Evolutionary conservation across 2,888 invertebrate genomes (phyloP).

Genomic region (Xanthia icteritia): DNA sequence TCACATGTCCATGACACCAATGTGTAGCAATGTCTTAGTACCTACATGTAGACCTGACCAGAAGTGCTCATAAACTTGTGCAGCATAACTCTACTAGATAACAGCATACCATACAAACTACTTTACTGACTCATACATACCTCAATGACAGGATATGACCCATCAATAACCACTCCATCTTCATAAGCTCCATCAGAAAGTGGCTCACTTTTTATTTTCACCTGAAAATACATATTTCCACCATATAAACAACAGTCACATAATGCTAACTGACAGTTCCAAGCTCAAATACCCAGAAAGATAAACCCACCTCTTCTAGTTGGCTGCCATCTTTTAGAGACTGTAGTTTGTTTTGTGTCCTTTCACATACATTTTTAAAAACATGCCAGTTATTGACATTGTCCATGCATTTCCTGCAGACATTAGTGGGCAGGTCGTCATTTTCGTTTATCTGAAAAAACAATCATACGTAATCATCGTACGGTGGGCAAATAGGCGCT

Average conservation of each 20-base stretch:
- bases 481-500: constrained; percentile 84
- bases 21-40: constrained; percentile 60
- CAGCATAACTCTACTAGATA: constrained; percentile 41
- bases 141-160: constrained; percentile 85
- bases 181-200: constrained; percentile 89
- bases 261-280: constrained; percentile 76
- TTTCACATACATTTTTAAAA: constrained; percentile 92
- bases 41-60: constrained; percentile 64
- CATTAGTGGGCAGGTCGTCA: constrained; percentile 92
- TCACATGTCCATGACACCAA: constrained; percentile 85
- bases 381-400: constrained; percentile 92
- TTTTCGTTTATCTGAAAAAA: constrained; percentile 91
- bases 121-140: constrained; percentile 76
- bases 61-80: constrained; percentile 47
- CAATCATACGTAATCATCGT: constrained; percentile 85
- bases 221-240: constrained; percentile 85
- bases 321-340: constrained; percentile 90
- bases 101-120: constrained; percentile 35
- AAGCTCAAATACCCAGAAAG: constrained; percentile 80
- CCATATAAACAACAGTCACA: constrained; percentile 72
- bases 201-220: constrained; percentile 91
- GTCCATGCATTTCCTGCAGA: constrained; percentile 91
- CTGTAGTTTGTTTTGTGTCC: constrained; percentile 92
- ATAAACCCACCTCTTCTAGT: constrained; percentile 88
- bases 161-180: constrained; percentile 89